Conservation (phyloP, 1,140 invertebrate genomes). For the Drosophila dunni region DNA sequence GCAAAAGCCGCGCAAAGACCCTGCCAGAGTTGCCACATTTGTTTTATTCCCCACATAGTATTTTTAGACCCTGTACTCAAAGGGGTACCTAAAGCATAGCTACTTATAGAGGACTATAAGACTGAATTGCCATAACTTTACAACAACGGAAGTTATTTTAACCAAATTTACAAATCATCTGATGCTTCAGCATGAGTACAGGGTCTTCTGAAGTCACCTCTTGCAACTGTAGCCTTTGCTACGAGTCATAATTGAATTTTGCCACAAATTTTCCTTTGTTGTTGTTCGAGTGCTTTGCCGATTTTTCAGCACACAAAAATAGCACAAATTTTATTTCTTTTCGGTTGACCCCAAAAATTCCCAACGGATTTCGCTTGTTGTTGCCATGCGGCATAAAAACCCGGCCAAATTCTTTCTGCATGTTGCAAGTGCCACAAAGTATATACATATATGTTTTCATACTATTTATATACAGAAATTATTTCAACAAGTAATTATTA, state of each 20-base stretch:
- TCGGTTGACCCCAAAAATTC: not conserved
- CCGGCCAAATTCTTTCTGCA: conserved; percentile 12
- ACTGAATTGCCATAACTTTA: no score
- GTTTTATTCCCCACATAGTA: conserved; percentile 54
- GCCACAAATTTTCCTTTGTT: conserved; percentile 25
- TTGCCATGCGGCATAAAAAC: conserved; percentile 57
- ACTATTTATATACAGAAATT: conserved; percentile 25
- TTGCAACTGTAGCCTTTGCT: no score
- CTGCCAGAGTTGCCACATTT: conserved; percentile 35
- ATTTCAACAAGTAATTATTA: conserved; percentile 75
- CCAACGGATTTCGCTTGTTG: conserved; percentile 31
- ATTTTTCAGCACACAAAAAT: conserved; percentile 40
- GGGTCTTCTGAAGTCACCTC: no score
- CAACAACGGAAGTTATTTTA: no score
- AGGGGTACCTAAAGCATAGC: no score
- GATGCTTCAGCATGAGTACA: no score
- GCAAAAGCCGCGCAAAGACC: not conserved
- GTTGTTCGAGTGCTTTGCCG: not conserved
- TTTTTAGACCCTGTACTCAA: conserved; percentile 35
- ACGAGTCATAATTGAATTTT: conserved; percentile 71
- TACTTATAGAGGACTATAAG: no score
- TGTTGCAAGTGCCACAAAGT: conserved; percentile 24
- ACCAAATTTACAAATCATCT: no score
- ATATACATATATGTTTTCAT: conserved; percentile 23
- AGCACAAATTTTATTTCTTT: not conserved